Percentiles rank a stretch among this genome's conserved stretches.
Evolutionary conservation across 2,113 vertebrate species (phyloP).

Genomic region (Boleophthalmus pectinirostris): DNA sequence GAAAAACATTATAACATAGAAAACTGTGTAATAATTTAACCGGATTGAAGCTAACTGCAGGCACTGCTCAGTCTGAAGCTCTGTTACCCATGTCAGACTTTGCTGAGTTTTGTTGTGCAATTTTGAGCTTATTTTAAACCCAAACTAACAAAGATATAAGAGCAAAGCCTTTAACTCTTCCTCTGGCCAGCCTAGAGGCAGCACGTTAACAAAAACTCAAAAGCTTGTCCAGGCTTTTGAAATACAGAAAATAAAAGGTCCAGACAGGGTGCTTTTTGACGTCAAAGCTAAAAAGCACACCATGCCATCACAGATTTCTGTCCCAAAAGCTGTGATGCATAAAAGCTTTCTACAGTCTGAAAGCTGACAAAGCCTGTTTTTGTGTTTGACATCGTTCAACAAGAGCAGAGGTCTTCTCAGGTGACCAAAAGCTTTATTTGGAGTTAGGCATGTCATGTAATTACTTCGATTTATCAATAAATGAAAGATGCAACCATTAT

Average conservation of each 20-base stretch:
- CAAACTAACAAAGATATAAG: constrained; percentile 2
- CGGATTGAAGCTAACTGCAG: too few relatives aligned
- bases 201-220: constrained; percentile 36
- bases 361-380: constrained; percentile 39
- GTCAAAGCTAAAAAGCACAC: constrained; percentile 17
- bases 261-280: constrained; percentile 48
- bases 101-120: not conserved
- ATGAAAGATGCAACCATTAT: too few relatives aligned
- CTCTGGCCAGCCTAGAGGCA: constrained; percentile 17
- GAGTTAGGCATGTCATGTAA: too few relatives aligned
- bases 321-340: constrained; percentile 45
- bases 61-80: too few relatives aligned
- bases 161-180: constrained; percentile 13
- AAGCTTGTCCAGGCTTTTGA: constrained; percentile 34
- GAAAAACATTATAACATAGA: too few relatives aligned
- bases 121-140: not conserved
- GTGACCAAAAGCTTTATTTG: constrained; percentile 2
- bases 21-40: too few relatives aligned
- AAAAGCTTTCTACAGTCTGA: constrained; percentile 56
- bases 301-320: constrained; percentile 18
- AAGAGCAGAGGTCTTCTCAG: constrained; percentile 37
- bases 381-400: constrained; percentile 27
- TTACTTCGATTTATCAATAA: too few relatives aligned
- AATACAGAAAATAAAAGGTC: constrained; percentile 34
- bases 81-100: too few relatives aligned